A percentile compares a stretch with the other conserved stretches of the same genome.
Evolutionary conservation across 2,113 vertebrate genomes (phyloP).

Genomic region (Choloepus hoffmanni): DNA sequence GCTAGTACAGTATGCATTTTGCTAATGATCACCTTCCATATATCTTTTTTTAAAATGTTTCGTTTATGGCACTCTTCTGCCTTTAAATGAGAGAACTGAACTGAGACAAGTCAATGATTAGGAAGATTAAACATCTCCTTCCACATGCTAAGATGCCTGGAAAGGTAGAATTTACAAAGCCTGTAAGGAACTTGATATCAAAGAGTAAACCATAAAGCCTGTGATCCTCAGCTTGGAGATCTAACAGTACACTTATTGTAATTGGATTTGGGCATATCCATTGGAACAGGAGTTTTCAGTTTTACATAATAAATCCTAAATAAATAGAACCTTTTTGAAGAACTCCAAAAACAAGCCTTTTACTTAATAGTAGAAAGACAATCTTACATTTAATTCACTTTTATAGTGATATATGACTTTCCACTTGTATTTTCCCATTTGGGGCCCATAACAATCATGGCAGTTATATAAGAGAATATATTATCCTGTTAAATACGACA

Average conservation of each 20-base stretch:
- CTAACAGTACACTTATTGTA: background rate
- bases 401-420: background rate
- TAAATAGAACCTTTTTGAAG: constrained; percentile 31
- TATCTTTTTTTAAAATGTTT: constrained; percentile 54
- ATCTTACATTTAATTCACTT: constrained; percentile 43
- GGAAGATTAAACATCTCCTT: background rate
- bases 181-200: background rate
- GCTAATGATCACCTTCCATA: constrained; percentile 15
- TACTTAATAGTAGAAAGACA: background rate
- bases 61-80: constrained; percentile 36
- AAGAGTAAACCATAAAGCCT: background rate
- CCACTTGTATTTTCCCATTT: constrained; percentile 27
- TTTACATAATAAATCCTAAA: constrained; percentile 21
- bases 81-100: constrained; percentile 38
- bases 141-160: background rate
- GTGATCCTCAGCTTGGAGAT: constrained; percentile 5
- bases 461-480: constrained; percentile 24
- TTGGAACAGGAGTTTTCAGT: background rate
- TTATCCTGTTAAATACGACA: background rate
- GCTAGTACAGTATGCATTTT: background rate
- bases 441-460: background rate
- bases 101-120: constrained; percentile 41
- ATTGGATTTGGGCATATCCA: background rate
- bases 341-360: constrained; percentile 13
- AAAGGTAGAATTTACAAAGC: constrained; percentile 41